Percentiles rank a stretch among this genome's conserved stretches.
Conservation (phyloP, 1,140 invertebrate genomes). For the Drosophila tristis region DNA sequence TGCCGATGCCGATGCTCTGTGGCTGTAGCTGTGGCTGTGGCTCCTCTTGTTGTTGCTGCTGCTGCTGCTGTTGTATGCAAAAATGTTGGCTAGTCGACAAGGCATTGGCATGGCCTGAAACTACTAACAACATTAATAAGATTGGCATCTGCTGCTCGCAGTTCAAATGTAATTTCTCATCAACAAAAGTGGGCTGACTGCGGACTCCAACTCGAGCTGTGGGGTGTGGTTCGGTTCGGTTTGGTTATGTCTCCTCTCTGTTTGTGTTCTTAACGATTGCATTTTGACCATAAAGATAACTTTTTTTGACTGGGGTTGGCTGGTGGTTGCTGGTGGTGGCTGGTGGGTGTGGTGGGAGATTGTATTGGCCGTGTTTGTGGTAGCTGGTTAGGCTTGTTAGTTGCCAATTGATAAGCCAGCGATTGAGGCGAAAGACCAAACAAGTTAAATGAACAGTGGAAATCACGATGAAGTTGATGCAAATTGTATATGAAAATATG, state of each 20-base stretch:
- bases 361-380: constrained; percentile 41
- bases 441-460: constrained; percentile 2
- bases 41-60: constrained; percentile 36
- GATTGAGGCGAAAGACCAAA: constrained; percentile 5
- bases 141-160: constrained; percentile 80
- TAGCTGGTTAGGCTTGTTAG: constrained; percentile 62
- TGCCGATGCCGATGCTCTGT: constrained; percentile 4
- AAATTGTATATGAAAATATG: too few relatives aligned
- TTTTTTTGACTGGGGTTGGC: constrained; percentile 30
- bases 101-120: constrained; percentile 68
- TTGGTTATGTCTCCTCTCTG: constrained; percentile 24
- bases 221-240: constrained; percentile 58
- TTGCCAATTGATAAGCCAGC: constrained; percentile 48
- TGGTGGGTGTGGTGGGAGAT: constrained; percentile 31
- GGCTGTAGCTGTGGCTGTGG: constrained; percentile 14
- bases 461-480: not conserved
- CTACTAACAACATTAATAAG: constrained; percentile 79
- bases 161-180: constrained; percentile 82
- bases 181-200: constrained; percentile 73
- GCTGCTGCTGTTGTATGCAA: constrained; percentile 78
- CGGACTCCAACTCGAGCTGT: not conserved
- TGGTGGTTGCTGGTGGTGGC: constrained; percentile 9
- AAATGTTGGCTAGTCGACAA: constrained; percentile 82
- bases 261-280: constrained; percentile 42
- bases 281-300: constrained; percentile 69